phyloP scores from a whole-genome alignment of 2,888 invertebrate species.

The Volucella bombylans region DNA sequence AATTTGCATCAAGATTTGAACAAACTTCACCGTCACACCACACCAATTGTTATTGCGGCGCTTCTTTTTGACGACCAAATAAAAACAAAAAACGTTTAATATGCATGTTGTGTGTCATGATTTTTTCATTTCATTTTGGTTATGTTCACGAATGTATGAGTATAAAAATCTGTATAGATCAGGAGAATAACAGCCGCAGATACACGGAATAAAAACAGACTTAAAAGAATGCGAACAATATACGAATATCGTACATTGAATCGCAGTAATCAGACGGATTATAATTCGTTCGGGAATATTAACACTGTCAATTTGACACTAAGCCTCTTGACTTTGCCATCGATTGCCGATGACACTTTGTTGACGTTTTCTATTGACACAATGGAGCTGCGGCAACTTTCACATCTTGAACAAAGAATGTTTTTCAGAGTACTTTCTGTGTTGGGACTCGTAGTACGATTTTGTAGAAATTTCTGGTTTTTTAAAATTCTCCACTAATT shows the following conservation, averaged over 20 bases:
- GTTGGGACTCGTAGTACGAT: background rate
- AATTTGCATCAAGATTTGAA: constrained; percentile 25
- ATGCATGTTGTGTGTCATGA: constrained; percentile 41
- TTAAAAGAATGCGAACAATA: constrained; percentile 38
- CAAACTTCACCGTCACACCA: background rate
- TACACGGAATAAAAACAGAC: background rate
- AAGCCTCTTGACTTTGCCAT: constrained; percentile 10
- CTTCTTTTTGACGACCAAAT: constrained; percentile 29
- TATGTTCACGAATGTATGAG: background rate
- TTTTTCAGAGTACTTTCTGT: background rate
- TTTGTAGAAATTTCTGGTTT: background rate
- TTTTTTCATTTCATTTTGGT: background rate
- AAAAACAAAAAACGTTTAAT: constrained; percentile 46
- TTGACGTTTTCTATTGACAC: constrained; percentile 36
- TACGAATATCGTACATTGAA: constrained; percentile 3
- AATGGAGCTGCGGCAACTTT: constrained; percentile 26
- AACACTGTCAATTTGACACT: constrained; percentile 6
- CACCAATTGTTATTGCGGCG: constrained; percentile 17
- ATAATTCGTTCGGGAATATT: constrained; percentile 25
- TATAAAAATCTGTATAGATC: background rate
- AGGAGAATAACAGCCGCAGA: constrained; percentile 1
- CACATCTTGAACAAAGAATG: background rate
- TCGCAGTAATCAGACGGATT: constrained; percentile 37
- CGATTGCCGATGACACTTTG: background rate
- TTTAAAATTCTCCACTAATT: background rate